Base-by-base conservation (phyloP, 2,888 invertebrate genomes). In the Argyra leucocephala region DNA sequence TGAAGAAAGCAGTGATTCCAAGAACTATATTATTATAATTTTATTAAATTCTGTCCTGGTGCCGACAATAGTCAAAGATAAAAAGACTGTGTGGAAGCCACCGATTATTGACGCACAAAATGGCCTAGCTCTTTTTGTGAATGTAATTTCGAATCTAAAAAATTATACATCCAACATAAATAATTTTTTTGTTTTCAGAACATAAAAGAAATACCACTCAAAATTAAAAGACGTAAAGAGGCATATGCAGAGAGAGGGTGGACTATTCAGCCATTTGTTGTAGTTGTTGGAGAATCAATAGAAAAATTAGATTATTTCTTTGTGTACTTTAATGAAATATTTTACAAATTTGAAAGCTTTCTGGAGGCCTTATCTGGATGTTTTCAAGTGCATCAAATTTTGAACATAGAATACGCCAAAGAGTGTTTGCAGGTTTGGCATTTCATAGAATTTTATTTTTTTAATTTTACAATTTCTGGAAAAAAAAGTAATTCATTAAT, bases 381-480 rank as follows among this genome's bases (percentile, higher is more conserved):
- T 21, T 63, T 58, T 22, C 58, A 63, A 63, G 5, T 63, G 3
- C 63, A 63, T 58, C 57, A 63, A 57, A 21, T 63, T 18, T 22
- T 63, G 24, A 63, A 63, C n/a, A 57, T 63, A 24, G 24, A 63
- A 63, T 63, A 63, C 36, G 63, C 63, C 3, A 63, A 63, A 15
- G 63, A 63, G 21, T 63, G 63, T 21, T 24, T 26, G 18, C 63
- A 63, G 22, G 63, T 58, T 21, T 63, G 63, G 63, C 57, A 21
- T 58, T 63, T 63, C 57, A 63, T 63, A 48, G 57, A 63, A 21
- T 0, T 4, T 2, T 58, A 31, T 31, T 63, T 63, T 63, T 63
- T 57, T 57, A n/a, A 63, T 57, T 57, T 63, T 23, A 24, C 57
- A 24, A 31, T 36, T 24, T 63, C 31, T 22, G 23, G 24, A 59